phyloP scores from a whole-genome alignment of 2,797 vertebrate genomes.

The Lutjanus campechanus region DNA sequence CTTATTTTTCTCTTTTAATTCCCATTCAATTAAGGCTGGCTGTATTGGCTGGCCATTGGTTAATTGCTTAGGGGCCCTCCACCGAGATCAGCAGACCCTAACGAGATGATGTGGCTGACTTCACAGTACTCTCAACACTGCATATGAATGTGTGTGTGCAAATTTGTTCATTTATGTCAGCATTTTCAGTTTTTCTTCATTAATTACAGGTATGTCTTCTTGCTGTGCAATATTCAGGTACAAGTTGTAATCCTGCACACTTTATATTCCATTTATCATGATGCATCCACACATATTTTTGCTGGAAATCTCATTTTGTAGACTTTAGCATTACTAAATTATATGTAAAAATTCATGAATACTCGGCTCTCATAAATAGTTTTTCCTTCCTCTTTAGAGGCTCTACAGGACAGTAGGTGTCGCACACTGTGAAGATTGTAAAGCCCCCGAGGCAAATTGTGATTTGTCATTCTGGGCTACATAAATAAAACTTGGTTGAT shows the following conservation, averaged over 20 bases:
- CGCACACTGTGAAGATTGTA: too few relatives aligned
- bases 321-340: not conserved
- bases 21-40: slow-evolving; percentile 80
- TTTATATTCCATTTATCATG: not conserved
- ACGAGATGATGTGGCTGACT: slow-evolving; percentile 38
- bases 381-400: too few relatives aligned
- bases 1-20: slow-evolving; percentile 77
- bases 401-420: too few relatives aligned
- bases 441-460: too few relatives aligned
- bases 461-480: too few relatives aligned
- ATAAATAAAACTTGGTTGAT: too few relatives aligned
- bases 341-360: not conserved
- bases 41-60: slow-evolving; percentile 77
- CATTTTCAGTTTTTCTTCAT: not conserved
- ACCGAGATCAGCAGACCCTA: slow-evolving; percentile 58
- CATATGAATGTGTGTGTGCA: not conserved
- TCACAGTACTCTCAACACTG: not conserved
- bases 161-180: not conserved
- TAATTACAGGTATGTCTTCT: not conserved
- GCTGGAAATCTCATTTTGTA: not conserved
- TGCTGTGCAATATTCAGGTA: not conserved
- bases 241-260: not conserved
- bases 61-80: slow-evolving; percentile 77
- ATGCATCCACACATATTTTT: not conserved
- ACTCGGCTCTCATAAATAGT: too few relatives aligned